These are phyloP conservation scores for Sciurus niger DNA, from an alignment of 2,113 vertebrate species.

Conservation along the genomic window DNA sequence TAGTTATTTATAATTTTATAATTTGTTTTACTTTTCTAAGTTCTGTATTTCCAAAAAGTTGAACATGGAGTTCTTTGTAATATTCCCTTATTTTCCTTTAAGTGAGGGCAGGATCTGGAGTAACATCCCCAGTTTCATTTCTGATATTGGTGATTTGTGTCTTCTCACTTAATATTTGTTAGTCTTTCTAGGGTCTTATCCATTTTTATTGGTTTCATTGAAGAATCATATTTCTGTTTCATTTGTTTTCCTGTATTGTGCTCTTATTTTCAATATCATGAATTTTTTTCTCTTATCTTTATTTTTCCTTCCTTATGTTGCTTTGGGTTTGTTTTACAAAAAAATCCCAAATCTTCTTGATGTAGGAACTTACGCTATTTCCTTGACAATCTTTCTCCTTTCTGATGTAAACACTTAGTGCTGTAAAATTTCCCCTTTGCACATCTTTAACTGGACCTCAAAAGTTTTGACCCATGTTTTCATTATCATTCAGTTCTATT, in stretches of 20 bases:
- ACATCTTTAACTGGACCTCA: not conserved
- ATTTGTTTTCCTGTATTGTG: not conserved
- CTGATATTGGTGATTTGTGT: not conserved
- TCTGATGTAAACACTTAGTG: not conserved
- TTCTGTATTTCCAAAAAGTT: not conserved
- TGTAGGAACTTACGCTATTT: not conserved
- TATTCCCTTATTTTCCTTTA: not conserved
- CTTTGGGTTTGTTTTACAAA: not conserved
- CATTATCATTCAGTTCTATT: not conserved
- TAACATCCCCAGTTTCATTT: not conserved
- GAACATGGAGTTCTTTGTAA: not conserved
- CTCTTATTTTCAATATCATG: not conserved
- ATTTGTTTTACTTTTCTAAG: not conserved
- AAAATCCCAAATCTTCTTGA: not conserved
- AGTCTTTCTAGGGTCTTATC: not conserved
- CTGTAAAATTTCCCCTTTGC: not conserved
- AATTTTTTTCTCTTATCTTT: not conserved
- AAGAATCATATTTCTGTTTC: constrained; percentile 19
- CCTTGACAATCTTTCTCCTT: not conserved
- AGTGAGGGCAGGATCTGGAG: not conserved
- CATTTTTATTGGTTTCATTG: constrained; percentile 13
- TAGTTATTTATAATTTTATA: not conserved
- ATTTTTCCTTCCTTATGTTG: constrained; percentile 3
- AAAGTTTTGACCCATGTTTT: not conserved
- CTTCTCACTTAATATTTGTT: not conserved